Conservation (phyloP, 2,888 invertebrate genomes). For the Temnothorax rugatulus region DNA sequence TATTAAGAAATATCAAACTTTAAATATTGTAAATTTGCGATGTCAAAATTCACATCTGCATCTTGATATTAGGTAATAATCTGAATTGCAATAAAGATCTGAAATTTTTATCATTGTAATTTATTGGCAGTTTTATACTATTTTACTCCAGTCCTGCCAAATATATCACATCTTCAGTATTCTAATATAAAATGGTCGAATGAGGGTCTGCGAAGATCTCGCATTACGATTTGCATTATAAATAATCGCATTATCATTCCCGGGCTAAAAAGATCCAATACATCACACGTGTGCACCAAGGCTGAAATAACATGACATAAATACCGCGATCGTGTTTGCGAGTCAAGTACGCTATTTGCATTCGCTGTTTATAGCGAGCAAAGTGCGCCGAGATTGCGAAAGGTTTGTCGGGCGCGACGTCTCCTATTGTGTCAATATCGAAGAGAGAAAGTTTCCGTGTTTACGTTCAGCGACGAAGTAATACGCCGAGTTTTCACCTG, state of each 20-base stretch:
- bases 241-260: constrained; percentile 34
- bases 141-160: neutral
- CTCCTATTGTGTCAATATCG: constrained; percentile 28
- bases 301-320: constrained; percentile 33
- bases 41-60: neutral
- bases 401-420: neutral
- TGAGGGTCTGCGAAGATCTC: neutral
- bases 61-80: neutral
- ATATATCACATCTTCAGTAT: neutral
- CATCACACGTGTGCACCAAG: constrained; percentile 19
- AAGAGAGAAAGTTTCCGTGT: constrained; percentile 52
- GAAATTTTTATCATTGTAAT: neutral
- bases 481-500: constrained; percentile 69
- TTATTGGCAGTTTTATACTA: neutral
- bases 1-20: neutral
- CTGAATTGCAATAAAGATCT: neutral
- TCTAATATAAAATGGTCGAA: neutral
- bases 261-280: constrained; percentile 13
- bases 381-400: constrained; percentile 6
- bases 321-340: constrained; percentile 8
- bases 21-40: neutral
- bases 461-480: constrained; percentile 43
- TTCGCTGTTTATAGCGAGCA: neutral
- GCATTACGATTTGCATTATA: constrained; percentile 24
- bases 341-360: constrained; percentile 23